Evolutionary conservation across 2,888 invertebrate genomes (phyloP), one percentile per base, ranked within the genome.

Genomic region (Reticulitermes lucifugus): DNA sequence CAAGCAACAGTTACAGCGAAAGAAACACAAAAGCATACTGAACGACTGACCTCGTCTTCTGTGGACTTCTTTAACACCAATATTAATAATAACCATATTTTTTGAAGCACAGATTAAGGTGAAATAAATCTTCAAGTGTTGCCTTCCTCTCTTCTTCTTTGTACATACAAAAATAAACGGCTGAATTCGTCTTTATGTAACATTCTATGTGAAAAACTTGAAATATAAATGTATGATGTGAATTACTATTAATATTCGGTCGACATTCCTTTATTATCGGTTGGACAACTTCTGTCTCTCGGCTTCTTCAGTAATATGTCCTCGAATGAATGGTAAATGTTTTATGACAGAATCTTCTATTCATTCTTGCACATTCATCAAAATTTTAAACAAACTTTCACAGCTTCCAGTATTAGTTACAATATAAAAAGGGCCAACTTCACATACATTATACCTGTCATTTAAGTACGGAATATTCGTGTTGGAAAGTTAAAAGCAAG

Each of bases 291-390:
- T 77, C 46, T 22, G 2, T 75, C 29, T 77, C 1, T n/a, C 51
- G n/a, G 10, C 12, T 21, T n/a, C 35, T 35, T 3, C 22, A 46
- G 21, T 75, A 43, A 43, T 46, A 41, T 77, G 51, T 1, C 77
- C 46, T 46, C 21, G 51, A 4, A 77, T 7, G 77, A 77, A 77
- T 77, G 46, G 77, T 22, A 25, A 51, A 22, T 21, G 51, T 77
- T 77, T 25, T 14, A n/a, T 65, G 65, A 25, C 65, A 65, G 65
- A 65, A 65, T 65, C n/a, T 51, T 46, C 77, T 77, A 22, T 77
- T 77, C 77, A 77, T 46, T n/a, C 77, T 18, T 73, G 41, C n/a
- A n/a, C n/a, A 77, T 77, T 77, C 77, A 77, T 22, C 77, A 43
- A 46, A 46, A 77, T 46, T 77, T 21, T 77, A 77, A 77, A 46